Evolutionary conservation across 2,888 invertebrate genomes (phyloP).

Genomic region (Andrena trimmerana): DNA sequence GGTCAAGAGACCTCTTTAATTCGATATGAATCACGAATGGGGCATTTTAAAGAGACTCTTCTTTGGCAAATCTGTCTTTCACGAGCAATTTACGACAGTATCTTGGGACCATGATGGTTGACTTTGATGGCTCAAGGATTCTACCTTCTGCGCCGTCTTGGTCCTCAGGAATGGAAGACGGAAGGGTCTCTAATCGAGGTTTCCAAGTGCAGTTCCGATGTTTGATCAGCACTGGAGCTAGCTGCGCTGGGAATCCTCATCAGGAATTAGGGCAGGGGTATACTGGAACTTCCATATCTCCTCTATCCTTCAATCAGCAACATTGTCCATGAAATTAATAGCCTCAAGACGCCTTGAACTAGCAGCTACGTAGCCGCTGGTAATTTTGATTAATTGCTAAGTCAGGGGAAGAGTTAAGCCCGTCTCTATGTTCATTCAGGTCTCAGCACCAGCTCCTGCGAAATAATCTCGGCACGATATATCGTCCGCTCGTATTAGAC

Average conservation of each 20-base stretch:
- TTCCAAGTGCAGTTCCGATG: neutral
- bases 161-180: neutral
- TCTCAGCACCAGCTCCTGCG: neutral
- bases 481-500: conserved; percentile 52
- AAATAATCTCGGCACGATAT: conserved; percentile 52
- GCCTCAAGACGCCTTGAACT: neutral
- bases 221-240: conserved; percentile 5
- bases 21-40: neutral
- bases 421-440: neutral
- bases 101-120: neutral
- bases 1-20: conserved; percentile 4
- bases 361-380: neutral
- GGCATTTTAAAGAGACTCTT: neutral
- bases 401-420: neutral
- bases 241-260: neutral
- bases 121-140: neutral
- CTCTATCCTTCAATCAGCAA: neutral
- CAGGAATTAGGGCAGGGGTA: neutral
- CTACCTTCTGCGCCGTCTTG: neutral
- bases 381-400: neutral
- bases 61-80: neutral
- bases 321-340: neutral
- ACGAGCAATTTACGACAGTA: neutral
- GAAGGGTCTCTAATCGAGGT: neutral
- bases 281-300: neutral